These are phyloP conservation scores for Glaucidium brasilianum DNA, from an alignment of 2,113 vertebrate species.

Conservation along the genomic window DNA sequence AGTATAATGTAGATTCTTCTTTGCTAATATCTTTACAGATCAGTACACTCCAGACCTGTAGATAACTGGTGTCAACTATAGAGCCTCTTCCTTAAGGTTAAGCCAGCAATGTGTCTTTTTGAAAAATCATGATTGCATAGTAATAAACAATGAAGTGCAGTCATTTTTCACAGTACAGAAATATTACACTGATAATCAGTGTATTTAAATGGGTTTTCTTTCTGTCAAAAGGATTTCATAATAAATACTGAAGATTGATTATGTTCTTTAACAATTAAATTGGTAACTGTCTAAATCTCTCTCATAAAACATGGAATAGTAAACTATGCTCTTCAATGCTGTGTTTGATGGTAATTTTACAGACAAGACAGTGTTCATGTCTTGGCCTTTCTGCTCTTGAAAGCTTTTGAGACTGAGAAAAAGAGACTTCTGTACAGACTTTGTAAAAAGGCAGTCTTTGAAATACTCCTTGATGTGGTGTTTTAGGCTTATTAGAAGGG, in stretches of 20 bases:
- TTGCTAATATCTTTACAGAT: conserved; percentile 33
- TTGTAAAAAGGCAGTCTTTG: conserved; percentile 24
- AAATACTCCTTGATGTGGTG: conserved; percentile 52
- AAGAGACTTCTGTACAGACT: conserved; percentile 28
- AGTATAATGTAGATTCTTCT: conserved; percentile 65
- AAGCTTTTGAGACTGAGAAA: conserved; percentile 36
- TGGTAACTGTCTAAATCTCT: background rate
- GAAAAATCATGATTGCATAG: conserved; percentile 61
- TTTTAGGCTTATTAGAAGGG: conserved; percentile 54
- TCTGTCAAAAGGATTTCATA: background rate
- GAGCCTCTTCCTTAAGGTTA: background rate
- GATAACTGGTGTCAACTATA: background rate
- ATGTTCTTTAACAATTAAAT: background rate
- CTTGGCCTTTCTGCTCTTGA: conserved; percentile 39
- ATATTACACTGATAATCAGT: background rate
- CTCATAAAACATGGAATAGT: background rate
- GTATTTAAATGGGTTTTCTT: background rate
- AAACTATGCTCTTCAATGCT: background rate
- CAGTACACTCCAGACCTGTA: background rate
- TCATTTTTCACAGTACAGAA: background rate
- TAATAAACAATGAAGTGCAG: conserved; percentile 15
- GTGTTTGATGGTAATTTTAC: conserved; percentile 30
- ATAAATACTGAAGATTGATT: background rate
- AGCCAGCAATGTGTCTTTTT: conserved; percentile 6
- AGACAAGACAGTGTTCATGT: conserved; percentile 10